Evolutionary conservation across 2,797 vertebrate species (phyloP), one percentile per base, ranked within the genome.

Genomic region (Delichon dasypus): DNA sequence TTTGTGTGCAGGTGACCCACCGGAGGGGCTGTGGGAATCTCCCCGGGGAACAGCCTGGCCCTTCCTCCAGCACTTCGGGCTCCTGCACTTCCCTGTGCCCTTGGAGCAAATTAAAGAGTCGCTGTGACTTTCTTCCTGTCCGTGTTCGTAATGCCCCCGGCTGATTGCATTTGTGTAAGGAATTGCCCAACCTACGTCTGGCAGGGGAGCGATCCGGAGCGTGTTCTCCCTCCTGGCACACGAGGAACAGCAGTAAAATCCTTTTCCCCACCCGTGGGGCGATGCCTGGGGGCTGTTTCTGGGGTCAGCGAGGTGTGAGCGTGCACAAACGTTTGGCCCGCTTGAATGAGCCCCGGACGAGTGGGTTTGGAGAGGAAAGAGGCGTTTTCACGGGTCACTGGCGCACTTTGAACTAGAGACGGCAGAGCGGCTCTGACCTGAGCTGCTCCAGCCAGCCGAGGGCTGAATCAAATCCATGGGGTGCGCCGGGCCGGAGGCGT

Each of bases 391-490:
- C n/a, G 29, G 79, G 78, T 92, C 86, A 29, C 42, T 7, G 7
- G 7, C 2, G 79, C 88, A 70, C 96, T 97, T 96, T 94, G 96
- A 89, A 89, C 96, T 17, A 47, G 58, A 66, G 64, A 42, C 54
- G 45, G 79, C 32, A 38, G 71, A 88, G 55, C 48, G 2, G 74
- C 23, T 45, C 77, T 85, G 87, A 78, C 83, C 85, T 2, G 71
- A 93, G 72, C 87, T 0, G 19, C 54, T 47, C 29, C 5, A 8
- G 73, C 73, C 73, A 53, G 84, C 81, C 7, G 16, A 75, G 51
- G 58, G 80, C 87, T 32, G 36, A 53, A 64, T 65, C 65, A 75
- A 86, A 82, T 10, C 81, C 4, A 20, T 29, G 75, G 93, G 86
- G 95, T 82, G 86, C 10, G 54, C 50, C 2, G 3, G 58, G 79